Conservation (phyloP, 2,888 invertebrate genomes). For the Monochamus alternatus region DNA sequence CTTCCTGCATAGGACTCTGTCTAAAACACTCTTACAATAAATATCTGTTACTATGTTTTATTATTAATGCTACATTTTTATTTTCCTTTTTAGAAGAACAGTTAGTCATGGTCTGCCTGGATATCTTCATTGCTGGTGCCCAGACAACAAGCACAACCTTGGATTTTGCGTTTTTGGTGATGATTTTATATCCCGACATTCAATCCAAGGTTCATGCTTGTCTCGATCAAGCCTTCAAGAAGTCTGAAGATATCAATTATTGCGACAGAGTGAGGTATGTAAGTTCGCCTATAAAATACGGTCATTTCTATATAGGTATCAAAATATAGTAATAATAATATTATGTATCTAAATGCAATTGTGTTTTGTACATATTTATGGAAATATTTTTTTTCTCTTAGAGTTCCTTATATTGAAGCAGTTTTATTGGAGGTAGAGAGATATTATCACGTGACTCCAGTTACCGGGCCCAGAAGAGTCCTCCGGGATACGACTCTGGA, state of each 20-base stretch:
- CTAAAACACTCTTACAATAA: too few species aligned
- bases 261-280: slow-evolving; percentile 71
- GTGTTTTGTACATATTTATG: too few species aligned
- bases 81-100: slow-evolving; percentile 74
- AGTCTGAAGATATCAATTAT: slow-evolving; percentile 69
- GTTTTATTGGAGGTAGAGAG: slow-evolving; percentile 73
- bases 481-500: slow-evolving; percentile 73
- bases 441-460: slow-evolving; percentile 70
- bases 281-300: not conserved
- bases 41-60: too few species aligned
- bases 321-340: too few species aligned
- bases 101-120: slow-evolving; percentile 77
- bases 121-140: slow-evolving; percentile 80
- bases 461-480: slow-evolving; percentile 73
- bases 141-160: slow-evolving; percentile 78
- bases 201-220: slow-evolving; percentile 75
- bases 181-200: slow-evolving; percentile 75
- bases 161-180: slow-evolving; percentile 76
- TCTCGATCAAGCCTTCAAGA: slow-evolving; percentile 71
- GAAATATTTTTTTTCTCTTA: slow-evolving; percentile 52
- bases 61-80: not conserved
- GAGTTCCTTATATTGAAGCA: slow-evolving; percentile 74
- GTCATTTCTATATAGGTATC: too few species aligned
- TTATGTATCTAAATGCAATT: too few species aligned
- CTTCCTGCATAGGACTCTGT: too few species aligned